Base-by-base conservation (phyloP, 2,113 vertebrate species). In the Bos javanicus region DNA sequence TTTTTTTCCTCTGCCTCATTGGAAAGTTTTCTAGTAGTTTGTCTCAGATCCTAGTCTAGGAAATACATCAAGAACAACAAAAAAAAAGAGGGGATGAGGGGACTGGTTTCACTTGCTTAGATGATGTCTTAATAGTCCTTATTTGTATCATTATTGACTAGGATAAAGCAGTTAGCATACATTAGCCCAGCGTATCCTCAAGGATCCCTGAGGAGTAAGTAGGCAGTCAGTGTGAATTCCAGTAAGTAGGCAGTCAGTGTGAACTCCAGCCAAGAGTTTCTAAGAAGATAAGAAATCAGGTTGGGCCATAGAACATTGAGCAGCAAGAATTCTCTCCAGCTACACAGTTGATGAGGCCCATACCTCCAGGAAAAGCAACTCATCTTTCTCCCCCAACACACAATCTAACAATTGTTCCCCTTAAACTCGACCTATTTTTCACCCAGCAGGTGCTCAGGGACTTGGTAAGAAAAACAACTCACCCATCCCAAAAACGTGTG, bases 221-320 rank as follows among this genome's bases (percentile, higher is more conserved):
- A 88, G 64, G 74, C 91, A 93, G 82, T 14, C 80, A 96, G n/a
- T 71, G 11, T 52, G 87, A 91, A 48, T 81, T 93, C 33, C 87
- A 96, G 36, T 86, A 94, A 78, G 64, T 3, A 88, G 64, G 74
- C 91, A 93, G 82, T 14, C 80, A 96, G n/a, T 71, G 11, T 52
- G 87, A 91, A 48, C 81, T 93, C 33, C 87, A 46, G 85, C 39
- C 25, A 50, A 86, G 56, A n/a, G 64, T 39, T 74, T 92, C 94
- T 88, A 59, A 97, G 90, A 91, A 84, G 57, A 85, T 26, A 78
- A 84, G 81, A 96, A 90, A 96, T 80, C 87, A 97, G 64, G 30
- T 54, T 94, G 36, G 2, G 62, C 43, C 52, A 95, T 3, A 94
- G 57, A 94, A 87, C 62, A 74, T 1, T 94, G 85, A 93, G n/a